A percentile compares a stretch with the other conserved stretches of the same genome.
phyloP scores from a whole-genome alignment of 2,797 vertebrate species.

The Petrocephalus sullivani region DNA sequence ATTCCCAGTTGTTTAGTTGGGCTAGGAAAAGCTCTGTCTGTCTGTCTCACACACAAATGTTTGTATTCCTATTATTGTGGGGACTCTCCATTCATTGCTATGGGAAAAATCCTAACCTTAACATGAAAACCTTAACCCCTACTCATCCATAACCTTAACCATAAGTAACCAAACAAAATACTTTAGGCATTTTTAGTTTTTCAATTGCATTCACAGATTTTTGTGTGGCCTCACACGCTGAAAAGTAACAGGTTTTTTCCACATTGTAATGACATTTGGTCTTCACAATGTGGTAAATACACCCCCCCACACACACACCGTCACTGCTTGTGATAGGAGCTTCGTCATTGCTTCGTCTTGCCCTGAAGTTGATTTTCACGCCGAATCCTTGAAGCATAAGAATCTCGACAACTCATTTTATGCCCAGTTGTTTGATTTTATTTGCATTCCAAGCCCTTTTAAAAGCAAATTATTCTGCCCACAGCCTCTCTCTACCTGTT shows the following conservation, averaged over 20 bases:
- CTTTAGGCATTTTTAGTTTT: too few species aligned
- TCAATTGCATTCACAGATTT: too few species aligned
- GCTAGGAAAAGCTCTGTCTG: background rate
- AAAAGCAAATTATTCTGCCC: background rate
- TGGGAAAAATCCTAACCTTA: too few species aligned
- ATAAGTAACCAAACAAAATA: too few species aligned
- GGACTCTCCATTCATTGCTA: too few species aligned
- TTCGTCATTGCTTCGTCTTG: background rate
- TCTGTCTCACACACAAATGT: background rate
- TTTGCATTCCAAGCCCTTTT: background rate
- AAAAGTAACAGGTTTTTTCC: too few species aligned
- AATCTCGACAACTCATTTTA: background rate
- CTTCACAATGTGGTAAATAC: too few species aligned
- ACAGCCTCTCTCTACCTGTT: background rate
- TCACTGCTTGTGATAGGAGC: background rate
- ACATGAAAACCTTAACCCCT: too few species aligned
- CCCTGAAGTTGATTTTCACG: background rate
- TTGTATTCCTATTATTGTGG: too few species aligned
- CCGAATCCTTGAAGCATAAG: background rate
- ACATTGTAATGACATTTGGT: too few species aligned
- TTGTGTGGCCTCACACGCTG: too few species aligned
- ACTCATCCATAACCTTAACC: too few species aligned
- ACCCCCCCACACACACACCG: background rate
- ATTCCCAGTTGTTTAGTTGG: background rate
- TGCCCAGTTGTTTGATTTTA: background rate